Base-by-base conservation (phyloP, 2,888 invertebrate species). In the Machimus rusticus region DNA sequence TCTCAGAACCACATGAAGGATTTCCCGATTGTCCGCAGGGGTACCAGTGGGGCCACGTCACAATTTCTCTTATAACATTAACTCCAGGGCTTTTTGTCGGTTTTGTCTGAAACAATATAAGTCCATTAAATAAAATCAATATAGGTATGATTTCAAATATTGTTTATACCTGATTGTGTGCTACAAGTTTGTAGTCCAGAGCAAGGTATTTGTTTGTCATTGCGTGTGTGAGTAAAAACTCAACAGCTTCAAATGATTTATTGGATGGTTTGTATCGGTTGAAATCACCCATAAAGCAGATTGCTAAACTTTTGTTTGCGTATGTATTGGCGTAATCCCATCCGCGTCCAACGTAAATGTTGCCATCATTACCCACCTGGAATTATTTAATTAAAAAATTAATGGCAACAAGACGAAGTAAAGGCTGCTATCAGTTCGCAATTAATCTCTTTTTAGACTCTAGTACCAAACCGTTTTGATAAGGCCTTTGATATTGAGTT, bases 281-380 rank as follows among this genome's bases (percentile, higher is more conserved):
- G 89, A 91, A 94, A 90, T 94, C 93, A 31, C 94, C 94, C 90
- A 94, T 93, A 89, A 94, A 93, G 87, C 92, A 92, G 57, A 94
- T 91, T 3, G 93, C 93, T 88, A 94, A 91, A 76, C 93, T 92
- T 86, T 92, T 92, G 90, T 92, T 93, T 23, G 93, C 92, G 90
- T 94, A 94, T 51, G 94, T 93, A 87, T 94, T 95, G 81, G 93
- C 92, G 66, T 91, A 92, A 87, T 93, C 92, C 94, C 93, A 94
- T 88, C 94, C 94, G 87, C 94, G 92, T 39, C 94, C 94, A 79
- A 93, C 93, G 90, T 94, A 94, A 46, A 94, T 91, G 88, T 93
- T 93, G 8, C 94, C 94, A 91, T 95, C 94, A 51, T 93, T 93
- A 6, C 94, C 94, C 86, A 95, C 93, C 89, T 94, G 76, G 9